Conservation (phyloP, 2,888 invertebrate genomes). For the Enoplolaimus lenunculus region DNA sequence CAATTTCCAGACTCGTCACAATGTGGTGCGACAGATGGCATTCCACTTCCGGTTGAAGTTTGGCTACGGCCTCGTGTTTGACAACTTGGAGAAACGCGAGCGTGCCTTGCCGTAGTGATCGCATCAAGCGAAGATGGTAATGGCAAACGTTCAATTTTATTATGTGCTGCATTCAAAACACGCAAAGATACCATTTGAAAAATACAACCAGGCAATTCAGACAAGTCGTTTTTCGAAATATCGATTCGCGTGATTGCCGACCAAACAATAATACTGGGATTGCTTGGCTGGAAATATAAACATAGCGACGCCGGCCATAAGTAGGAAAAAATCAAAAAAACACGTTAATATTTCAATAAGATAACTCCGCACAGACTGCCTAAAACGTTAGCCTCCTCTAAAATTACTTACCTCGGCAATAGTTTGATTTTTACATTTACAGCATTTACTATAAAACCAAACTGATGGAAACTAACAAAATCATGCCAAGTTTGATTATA, state of each 20-base stretch:
- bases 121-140: background rate
- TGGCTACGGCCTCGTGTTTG: background rate
- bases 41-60: background rate
- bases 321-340: no score
- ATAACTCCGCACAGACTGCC: slow-evolving; percentile 41
- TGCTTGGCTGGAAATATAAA: background rate
- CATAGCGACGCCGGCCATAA: background rate
- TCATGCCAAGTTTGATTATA: no score
- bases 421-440: no score
- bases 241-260: slow-evolving; percentile 83
- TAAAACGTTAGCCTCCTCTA: no score
- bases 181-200: slow-evolving; percentile 66
- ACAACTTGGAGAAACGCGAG: slow-evolving; percentile 25
- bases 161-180: slow-evolving; percentile 71
- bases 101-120: background rate
- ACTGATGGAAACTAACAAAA: no score
- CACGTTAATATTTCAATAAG: no score
- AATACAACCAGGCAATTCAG: slow-evolving; percentile 61
- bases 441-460: no score
- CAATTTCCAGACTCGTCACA: slow-evolving; percentile 8
- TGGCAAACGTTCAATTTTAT: slow-evolving; percentile 60
- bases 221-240: slow-evolving; percentile 72
- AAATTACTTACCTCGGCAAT: no score
- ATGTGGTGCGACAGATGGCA: background rate
- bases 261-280: slow-evolving; percentile 48